Percentiles rank a stretch among this genome's conserved stretches.
Evolutionary conservation across 2,888 invertebrate genomes (phyloP).

Genomic region (Tinea trinotella): DNA sequence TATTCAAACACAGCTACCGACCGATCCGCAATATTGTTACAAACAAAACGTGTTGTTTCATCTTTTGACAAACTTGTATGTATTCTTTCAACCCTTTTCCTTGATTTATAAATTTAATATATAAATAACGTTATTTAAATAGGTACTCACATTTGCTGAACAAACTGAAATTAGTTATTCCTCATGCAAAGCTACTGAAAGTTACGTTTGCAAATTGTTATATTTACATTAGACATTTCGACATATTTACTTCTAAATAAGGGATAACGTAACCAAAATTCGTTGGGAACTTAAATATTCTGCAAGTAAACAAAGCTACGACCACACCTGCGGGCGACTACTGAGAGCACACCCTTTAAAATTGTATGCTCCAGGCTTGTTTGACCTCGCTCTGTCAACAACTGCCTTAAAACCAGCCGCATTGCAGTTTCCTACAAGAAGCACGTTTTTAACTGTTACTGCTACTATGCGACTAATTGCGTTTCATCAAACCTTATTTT

Average conservation of each 20-base stretch:
- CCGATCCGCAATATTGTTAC: conserved; percentile 26
- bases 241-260: conserved; percentile 14
- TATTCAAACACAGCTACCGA: conserved; percentile 63
- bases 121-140: neutral
- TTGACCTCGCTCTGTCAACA: conserved; percentile 50
- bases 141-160: neutral
- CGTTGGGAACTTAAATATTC: conserved; percentile 19
- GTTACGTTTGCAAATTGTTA: neutral
- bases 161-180: neutral
- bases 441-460: neutral
- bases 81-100: neutral
- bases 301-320: conserved; percentile 19
- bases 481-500: no score
- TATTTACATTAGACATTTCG: conserved; percentile 5
- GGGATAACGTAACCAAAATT: conserved; percentile 18
- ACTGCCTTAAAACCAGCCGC: conserved; percentile 24
- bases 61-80: neutral
- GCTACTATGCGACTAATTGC: neutral
- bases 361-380: conserved; percentile 50
- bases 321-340: conserved; percentile 24
- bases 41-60: neutral
- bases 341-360: conserved; percentile 47
- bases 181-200: neutral
- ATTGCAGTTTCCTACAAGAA: conserved; percentile 38
- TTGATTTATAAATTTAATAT: neutral